phyloP scores from a whole-genome alignment of 2,888 invertebrate species.

The Suillia variegata region DNA sequence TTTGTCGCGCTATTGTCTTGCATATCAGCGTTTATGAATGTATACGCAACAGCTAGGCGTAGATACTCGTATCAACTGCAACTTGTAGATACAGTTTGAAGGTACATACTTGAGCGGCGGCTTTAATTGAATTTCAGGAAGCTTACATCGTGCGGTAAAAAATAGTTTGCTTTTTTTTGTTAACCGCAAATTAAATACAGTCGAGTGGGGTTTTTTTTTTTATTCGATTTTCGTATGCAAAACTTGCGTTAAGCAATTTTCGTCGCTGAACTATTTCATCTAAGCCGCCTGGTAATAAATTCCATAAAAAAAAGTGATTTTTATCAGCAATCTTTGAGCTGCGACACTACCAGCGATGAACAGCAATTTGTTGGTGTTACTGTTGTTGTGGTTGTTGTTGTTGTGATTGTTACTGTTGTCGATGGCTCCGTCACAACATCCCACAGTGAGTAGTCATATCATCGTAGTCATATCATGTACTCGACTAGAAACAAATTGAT shows the following conservation, averaged over 20 bases:
- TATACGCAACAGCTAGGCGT: background rate
- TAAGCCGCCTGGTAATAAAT: constrained; percentile 36
- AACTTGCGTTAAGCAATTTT: background rate
- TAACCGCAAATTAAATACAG: background rate
- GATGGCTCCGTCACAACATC: background rate
- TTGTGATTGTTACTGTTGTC: constrained; percentile 24
- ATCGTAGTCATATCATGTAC: constrained; percentile 50
- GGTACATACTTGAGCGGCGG: too few relatives aligned
- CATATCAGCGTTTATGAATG: constrained; percentile 18
- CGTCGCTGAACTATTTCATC: constrained; percentile 36
- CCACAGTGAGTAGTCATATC: too few relatives aligned
- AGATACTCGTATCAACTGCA: background rate
- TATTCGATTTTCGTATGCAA: background rate
- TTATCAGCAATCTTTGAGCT: constrained; percentile 39
- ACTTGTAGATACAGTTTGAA: background rate
- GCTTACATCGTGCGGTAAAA: too few relatives aligned
- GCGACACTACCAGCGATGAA: constrained; percentile 38
- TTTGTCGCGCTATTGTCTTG: constrained; percentile 30
- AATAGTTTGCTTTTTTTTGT: background rate
- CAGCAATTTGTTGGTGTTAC: constrained; percentile 40
- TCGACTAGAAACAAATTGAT: constrained; percentile 40
- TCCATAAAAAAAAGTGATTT: constrained; percentile 39
- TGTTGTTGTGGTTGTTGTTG: constrained; percentile 32
- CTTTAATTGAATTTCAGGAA: too few relatives aligned
- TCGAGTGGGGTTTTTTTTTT: background rate